Evolutionary conservation across 2,888 invertebrate genomes (phyloP), one percentile per base, ranked within the genome.

Genomic region (Lasius platythorax): DNA sequence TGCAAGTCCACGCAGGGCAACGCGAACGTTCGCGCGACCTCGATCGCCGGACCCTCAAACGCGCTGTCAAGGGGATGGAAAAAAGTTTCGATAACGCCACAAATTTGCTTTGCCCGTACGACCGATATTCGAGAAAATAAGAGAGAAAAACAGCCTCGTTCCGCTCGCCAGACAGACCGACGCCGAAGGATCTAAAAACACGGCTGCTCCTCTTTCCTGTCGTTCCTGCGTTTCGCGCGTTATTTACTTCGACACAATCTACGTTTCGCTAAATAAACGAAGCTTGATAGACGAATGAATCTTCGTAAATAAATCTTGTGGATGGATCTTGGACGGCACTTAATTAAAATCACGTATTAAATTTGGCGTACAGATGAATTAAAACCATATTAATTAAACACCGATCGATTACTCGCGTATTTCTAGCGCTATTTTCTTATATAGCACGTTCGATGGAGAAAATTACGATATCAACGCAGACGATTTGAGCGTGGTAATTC

Each of bases 41-140:
- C 73, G 75, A 74, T 82, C 64, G 78, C 15, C 43, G 40, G 40
- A 64, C 4, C 53, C 53, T 66, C 78, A 53, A 64, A 75, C 53
- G 40, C 50, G 30, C 43, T 11, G 50, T n/a, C 64, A 23, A 64
- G 82, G 23, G 43, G 58, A 46, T 56, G 61, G 18, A 83, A 83
- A 76, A 81, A 78, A 67, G 79, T 68, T 78, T 78, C 67, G 58
- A 43, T 58, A 79, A 58, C 67, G 56, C 78, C 78, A 67, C 81
- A 81, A 81, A 83, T 83, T 81, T 67, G 79, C 83, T 83, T 58
- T 81, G 67, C 83, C 30, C 67, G 81, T 66, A 15, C 58, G 56
- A 66, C 33, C 81, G 81, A 68, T 79, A 83, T 78, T 78, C 67
- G 63, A 56, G 43, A 18, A 46, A 50, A 23, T 30, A 63, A 18